phyloP scores from a whole-genome alignment of 2,888 invertebrate genomes.

The Nomada goodeniana region DNA sequence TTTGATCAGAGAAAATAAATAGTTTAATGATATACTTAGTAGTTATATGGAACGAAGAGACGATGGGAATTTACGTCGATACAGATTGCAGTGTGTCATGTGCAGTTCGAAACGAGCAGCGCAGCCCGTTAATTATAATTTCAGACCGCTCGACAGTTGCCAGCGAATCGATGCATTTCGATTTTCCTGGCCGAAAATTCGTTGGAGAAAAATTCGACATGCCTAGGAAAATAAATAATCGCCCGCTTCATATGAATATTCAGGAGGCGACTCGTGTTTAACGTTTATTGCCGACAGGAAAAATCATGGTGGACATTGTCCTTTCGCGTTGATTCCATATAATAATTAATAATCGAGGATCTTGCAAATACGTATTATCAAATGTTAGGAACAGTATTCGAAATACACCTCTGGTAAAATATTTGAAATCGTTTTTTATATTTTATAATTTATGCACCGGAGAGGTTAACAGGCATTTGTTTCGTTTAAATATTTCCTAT shows the following conservation, averaged over 20 bases:
- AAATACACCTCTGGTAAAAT: too few species aligned
- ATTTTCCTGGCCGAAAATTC: conserved; percentile 18
- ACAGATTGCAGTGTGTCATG: neutral
- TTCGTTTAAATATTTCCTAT: too few species aligned
- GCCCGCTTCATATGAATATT: conserved; percentile 57
- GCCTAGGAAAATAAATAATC: conserved; percentile 48
- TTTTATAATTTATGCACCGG: too few species aligned
- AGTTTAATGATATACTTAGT: neutral
- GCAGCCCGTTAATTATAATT: conserved; percentile 37
- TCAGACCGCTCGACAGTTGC: conserved; percentile 30
- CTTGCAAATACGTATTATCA: neutral
- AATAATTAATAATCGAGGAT: conserved; percentile 46
- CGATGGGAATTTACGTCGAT: conserved; percentile 17
- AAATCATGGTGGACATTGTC: conserved; percentile 23
- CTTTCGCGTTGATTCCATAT: conserved; percentile 40
- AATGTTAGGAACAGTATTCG: too few species aligned
- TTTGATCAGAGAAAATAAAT: too few species aligned
- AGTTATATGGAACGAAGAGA: neutral
- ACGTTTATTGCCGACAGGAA: conserved; percentile 32
- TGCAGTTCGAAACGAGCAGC: conserved; percentile 21
- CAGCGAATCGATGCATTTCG: conserved; percentile 25
- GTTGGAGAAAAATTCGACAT: conserved; percentile 35
- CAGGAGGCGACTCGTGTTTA: conserved; percentile 42
- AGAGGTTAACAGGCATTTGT: too few species aligned
- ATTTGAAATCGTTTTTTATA: too few species aligned